A percentile compares a stretch with the other conserved stretches of the same genome.
Evolutionary conservation across 2,888 invertebrate genomes (phyloP).

Genomic region (Acanthosepion lycidas): DNA sequence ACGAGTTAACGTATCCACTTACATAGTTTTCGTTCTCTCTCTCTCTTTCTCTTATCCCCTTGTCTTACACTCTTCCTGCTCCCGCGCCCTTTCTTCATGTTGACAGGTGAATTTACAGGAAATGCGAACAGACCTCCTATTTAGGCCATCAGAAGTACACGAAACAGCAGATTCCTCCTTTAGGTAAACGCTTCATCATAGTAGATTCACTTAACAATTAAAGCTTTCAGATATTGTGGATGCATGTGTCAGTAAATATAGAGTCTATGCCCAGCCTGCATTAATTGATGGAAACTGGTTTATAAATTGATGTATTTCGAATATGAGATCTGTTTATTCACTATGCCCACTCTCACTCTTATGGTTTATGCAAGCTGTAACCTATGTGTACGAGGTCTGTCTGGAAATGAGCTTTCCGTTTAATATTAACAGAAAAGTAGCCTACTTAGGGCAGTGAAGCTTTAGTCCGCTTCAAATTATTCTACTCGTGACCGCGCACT

Average conservation of each 20-base stretch:
- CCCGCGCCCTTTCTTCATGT: background rate
- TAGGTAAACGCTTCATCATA: background rate
- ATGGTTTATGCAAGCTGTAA: too few relatives aligned
- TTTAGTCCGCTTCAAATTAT: too few relatives aligned
- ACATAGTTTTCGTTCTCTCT: too few relatives aligned
- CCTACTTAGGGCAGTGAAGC: too few relatives aligned
- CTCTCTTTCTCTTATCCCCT: background rate
- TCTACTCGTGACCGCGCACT: too few relatives aligned
- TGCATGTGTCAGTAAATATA: background rate
- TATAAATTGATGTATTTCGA: constrained; percentile 14
- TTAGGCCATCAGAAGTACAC: background rate
- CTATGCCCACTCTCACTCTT: too few relatives aligned
- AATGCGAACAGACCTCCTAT: background rate
- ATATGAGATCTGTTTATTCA: background rate
- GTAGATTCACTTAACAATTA: background rate
- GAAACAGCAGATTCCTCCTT: background rate
- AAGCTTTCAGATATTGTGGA: background rate
- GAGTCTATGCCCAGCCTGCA: background rate
- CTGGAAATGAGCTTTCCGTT: too few relatives aligned
- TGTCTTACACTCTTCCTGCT: background rate
- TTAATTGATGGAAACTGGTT: background rate
- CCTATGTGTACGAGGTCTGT: too few relatives aligned
- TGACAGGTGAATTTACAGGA: constrained; percentile 10
- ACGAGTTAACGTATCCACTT: too few relatives aligned
- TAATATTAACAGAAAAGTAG: too few relatives aligned